Base-by-base conservation (phyloP, 2,113 vertebrate genomes). In the Sander vitreus region DNA sequence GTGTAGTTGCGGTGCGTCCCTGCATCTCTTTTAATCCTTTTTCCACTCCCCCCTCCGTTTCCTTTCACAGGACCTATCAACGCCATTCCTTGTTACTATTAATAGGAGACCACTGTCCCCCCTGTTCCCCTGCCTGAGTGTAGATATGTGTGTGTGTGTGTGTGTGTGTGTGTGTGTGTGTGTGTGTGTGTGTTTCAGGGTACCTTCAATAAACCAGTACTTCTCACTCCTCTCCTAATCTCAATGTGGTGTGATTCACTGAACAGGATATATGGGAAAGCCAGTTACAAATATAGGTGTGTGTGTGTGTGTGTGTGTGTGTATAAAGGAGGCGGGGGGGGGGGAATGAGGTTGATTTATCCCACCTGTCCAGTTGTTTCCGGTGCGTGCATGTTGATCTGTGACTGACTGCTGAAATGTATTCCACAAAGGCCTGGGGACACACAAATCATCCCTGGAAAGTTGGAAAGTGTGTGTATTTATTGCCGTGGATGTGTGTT, bases 11-110 rank as follows among this genome's bases (percentile, higher is more conserved):
- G 86, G 71, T 89, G 58, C 48, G 79, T 88, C 85, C 74, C 80
- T 90, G 87, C 91, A 89, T 93, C 88, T 92, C 90, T 91, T 92
- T 92, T 93, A 94, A 95, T 94, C 94, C 92, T 90, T 93, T 92
- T 94, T 93, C 93, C 93, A 92, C 84, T 88, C 89, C 88, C 91
- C 89, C 90, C 91, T 82, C 92, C 76, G 89, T 90, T 93, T 91
- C 89, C 89, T 88, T 94, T 93, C 87, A 89, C 88, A 84, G 90
- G 92, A 92, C 91, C 93, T 90, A 94, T 94, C 94, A 94, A 92
- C 85, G 90, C 93, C 94, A 94, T 94, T 93, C 93, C 93, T 86
- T 48, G 69, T 74, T 85, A 83, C 94, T 95, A 95, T 95, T 94
- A 93, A 92, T 94, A 95, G 93, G 89, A 73, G 58, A 87, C 80